A percentile compares a stretch with the other conserved stretches of the same genome.
Conservation (phyloP, 2,888 invertebrate genomes). For the Phaedon cochleariae region DNA sequence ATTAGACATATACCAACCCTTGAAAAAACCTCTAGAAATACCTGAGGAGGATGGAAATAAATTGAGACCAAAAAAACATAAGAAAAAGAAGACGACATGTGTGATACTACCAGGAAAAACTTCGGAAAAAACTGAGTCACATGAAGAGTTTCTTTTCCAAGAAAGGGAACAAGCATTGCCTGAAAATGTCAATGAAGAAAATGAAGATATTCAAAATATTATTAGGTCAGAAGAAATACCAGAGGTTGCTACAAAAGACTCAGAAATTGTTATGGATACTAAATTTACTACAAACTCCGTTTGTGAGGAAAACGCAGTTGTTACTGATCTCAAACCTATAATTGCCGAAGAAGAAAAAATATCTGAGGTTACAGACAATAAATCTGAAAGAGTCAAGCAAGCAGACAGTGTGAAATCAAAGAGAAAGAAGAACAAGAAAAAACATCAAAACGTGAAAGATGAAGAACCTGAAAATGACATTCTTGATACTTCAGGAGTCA, state of each 20-base stretch:
- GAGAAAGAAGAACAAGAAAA: constrained; percentile 3
- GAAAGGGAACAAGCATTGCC: constrained; percentile 12
- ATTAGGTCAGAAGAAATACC: neutral
- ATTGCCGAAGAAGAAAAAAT: neutral
- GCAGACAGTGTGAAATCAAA: neutral
- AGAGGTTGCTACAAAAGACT: neutral
- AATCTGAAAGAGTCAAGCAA: neutral
- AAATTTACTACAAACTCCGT: neutral
- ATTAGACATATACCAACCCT: no score
- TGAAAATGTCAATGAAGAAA: neutral
- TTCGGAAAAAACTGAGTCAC: neutral
- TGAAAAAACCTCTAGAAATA: no score
- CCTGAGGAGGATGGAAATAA: neutral
- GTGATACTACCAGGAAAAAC: neutral
- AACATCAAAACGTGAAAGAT: constrained; percentile 12
- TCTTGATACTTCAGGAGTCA: neutral
- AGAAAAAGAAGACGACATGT: neutral
- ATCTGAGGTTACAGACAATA: neutral
- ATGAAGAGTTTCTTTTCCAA: constrained; percentile 6
- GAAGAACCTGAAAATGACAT: neutral
- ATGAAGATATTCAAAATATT: neutral
- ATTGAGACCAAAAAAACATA: neutral
- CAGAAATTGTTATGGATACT: constrained; percentile 2
- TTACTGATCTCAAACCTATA: neutral
- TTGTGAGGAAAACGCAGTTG: neutral